phyloP scores from a whole-genome alignment of 1,140 invertebrate species.

The Liolophura sinensis region DNA sequence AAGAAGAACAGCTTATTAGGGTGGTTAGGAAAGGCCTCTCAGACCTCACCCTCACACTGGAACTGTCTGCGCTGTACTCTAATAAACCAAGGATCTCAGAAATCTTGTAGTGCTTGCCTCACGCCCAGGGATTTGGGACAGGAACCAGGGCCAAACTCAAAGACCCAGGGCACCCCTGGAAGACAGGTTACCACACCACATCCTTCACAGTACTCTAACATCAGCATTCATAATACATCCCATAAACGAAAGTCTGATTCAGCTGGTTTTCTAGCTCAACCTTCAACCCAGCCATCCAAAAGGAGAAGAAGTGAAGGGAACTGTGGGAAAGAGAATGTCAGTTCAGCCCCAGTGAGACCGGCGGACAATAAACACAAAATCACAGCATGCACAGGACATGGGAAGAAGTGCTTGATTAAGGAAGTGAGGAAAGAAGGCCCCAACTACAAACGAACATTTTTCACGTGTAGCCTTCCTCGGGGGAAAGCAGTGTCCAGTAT shows the following conservation, averaged over 20 bases:
- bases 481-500: conserved; percentile 43
- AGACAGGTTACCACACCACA: too few relatives aligned
- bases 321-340: neutral
- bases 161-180: too few relatives aligned
- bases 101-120: conserved; percentile 28
- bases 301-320: too few relatives aligned
- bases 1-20: conserved; percentile 40
- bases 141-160: too few relatives aligned
- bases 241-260: too few relatives aligned
- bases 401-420: conserved; percentile 30
- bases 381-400: conserved; percentile 34
- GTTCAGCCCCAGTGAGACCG: neutral
- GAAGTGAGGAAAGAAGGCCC: conserved; percentile 43
- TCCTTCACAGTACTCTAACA: too few relatives aligned
- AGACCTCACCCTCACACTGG: conserved; percentile 19
- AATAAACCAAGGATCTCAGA: conserved; percentile 23
- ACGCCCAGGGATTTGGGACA: neutral
- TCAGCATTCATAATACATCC: too few relatives aligned
- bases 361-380: conserved; percentile 20
- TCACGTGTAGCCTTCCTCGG: conserved; percentile 37
- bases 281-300: too few relatives aligned
- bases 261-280: too few relatives aligned
- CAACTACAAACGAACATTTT: conserved; percentile 47
- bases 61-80: conserved; percentile 34
- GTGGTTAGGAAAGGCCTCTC: conserved; percentile 27